Evolutionary conservation across 2,113 vertebrate species (phyloP).

Genomic region (Centropristis striata): DNA sequence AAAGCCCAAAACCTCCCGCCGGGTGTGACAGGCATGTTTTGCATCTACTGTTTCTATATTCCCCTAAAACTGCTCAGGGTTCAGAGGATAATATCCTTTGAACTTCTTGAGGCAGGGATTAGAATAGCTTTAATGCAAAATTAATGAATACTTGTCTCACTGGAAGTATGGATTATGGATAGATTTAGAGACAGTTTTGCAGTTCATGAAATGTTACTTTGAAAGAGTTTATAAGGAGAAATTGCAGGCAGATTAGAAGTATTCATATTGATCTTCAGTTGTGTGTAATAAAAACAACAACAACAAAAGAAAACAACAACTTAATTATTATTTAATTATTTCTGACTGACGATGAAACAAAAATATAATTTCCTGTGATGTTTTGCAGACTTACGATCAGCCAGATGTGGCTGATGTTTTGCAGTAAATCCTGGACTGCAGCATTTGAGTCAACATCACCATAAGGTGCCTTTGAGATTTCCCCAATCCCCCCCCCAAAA

Average conservation of each 20-base stretch:
- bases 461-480: too few relatives aligned
- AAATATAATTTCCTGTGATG: neutral
- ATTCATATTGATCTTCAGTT: neutral
- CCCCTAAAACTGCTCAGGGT: too few relatives aligned
- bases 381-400: neutral
- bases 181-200: neutral
- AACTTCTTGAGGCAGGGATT: neutral
- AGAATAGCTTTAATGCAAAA: neutral
- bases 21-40: too few relatives aligned
- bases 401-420: constrained; percentile 1
- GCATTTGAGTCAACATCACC: too few relatives aligned
- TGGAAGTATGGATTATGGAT: neutral
- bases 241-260: neutral
- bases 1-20: too few relatives aligned
- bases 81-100: neutral
- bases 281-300: neutral
- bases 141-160: neutral
- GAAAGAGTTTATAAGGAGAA: neutral
- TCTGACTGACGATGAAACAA: neutral
- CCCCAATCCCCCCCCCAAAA: too few relatives aligned
- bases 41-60: too few relatives aligned
- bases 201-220: neutral
- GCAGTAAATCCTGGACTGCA: constrained; percentile 7
- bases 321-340: neutral
- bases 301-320: neutral